A percentile compares a stretch with the other conserved stretches of the same genome.
Conservation (phyloP, 2,113 vertebrate genomes). For the Lipotes vexillifer region DNA sequence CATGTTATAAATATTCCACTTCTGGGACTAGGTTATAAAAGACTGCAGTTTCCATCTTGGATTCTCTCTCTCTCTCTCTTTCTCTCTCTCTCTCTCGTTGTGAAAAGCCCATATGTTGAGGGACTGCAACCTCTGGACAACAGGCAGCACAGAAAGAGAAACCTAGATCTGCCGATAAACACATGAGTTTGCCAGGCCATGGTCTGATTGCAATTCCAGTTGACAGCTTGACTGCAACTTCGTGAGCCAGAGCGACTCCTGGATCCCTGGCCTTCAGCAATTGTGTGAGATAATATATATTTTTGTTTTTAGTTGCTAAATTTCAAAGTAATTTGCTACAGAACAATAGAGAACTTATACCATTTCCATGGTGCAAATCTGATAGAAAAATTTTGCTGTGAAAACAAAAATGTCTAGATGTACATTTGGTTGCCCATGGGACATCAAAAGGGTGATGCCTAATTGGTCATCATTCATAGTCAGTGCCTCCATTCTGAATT, state of each 20-base stretch:
- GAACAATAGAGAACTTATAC: background rate
- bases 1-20: background rate
- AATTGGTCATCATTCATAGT: background rate
- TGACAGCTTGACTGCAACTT: background rate
- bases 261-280: background rate
- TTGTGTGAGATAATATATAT: background rate
- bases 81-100: background rate
- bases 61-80: too few species aligned
- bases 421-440: background rate
- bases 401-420: background rate
- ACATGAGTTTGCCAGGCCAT: background rate
- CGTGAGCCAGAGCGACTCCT: background rate
- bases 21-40: background rate
- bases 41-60: background rate
- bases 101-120: background rate
- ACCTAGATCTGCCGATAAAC: background rate
- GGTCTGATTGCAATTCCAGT: fast-evolving
- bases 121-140: background rate
- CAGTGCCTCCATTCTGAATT: background rate
- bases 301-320: background rate
- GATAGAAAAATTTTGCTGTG: background rate
- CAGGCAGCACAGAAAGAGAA: background rate
- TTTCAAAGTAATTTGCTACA: background rate
- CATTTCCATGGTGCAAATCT: background rate
- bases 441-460: background rate